Percentiles rank a stretch among this genome's conserved stretches.
phyloP scores from a whole-genome alignment of 2,888 invertebrate species.

The Metallyticus violacea region DNA sequence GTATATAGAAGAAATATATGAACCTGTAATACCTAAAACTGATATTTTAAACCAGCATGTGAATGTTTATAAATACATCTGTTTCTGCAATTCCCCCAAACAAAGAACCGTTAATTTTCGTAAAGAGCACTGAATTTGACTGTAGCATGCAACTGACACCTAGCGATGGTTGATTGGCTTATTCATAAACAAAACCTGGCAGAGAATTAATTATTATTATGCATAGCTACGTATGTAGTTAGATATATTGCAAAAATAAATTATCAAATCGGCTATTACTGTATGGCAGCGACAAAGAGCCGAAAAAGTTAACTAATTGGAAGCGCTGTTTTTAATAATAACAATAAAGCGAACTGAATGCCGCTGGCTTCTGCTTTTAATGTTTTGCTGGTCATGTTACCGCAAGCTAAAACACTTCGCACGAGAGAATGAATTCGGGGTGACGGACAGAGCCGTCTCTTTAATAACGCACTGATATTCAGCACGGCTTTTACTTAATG shows the following conservation, averaged over 20 bases:
- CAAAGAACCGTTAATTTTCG: background rate
- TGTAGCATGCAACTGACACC: background rate
- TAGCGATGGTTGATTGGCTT: background rate
- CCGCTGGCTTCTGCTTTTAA: background rate
- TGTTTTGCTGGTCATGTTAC: background rate
- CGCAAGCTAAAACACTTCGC: background rate
- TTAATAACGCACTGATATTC: no score
- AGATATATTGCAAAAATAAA: background rate
- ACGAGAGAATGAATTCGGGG: no score
- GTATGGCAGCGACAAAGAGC: background rate
- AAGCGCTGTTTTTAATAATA: background rate
- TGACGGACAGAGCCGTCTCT: no score
- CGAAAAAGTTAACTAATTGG: background rate
- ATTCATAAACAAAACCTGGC: background rate
- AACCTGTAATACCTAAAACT: no score
- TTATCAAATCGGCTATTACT: background rate
- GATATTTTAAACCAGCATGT: no score
- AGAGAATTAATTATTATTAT: background rate
- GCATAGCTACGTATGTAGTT: background rate
- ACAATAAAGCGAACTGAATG: background rate
- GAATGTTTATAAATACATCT: no score
- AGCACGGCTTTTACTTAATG: no score
- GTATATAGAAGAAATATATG: no score
- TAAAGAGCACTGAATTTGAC: background rate
- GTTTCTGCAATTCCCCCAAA: no score